Base-by-base conservation (phyloP, 2,797 vertebrate genomes). In the Onychomys leucogaster region DNA sequence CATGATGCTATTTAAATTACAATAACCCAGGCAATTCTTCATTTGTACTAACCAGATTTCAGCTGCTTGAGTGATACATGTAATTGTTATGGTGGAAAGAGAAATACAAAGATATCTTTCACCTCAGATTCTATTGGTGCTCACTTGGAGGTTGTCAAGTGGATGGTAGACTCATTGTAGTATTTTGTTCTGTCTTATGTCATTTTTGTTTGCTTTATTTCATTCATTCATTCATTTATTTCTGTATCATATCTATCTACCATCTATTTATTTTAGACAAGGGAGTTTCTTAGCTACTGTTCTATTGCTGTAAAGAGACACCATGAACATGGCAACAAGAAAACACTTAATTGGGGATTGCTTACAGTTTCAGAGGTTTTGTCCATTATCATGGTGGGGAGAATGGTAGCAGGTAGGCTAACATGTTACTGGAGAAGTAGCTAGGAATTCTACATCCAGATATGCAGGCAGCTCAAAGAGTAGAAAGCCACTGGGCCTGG, bases 1-100 rank as follows among this genome's bases (percentile, higher is more conserved):
- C 7, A 41, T 78, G 61, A 92, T 41, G 5, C 82, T 81, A 34
- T 69, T 81, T 90, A 91, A 94, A 73, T 95, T 81, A 83, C 80
- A 89, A 69, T 63, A 61, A 41, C 63, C 34, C 19, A 55, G 23
- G 5, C 84, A 32, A 5, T 65, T 85, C 25, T 93, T 85, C 11
- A 57, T 5, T 52, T 90, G 16, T 41, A 46, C 13, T 85, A 71
- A 17, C n/a, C 32, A 6, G 46, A 57, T 83, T 86, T 93, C 27
- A 86, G 0, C 16, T 55, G 25, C 34, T 91, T 55, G 49, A 23
- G 65, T 52, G 84, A 49, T n/a, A 23, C 11, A 6, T 59, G 17
- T 89, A 46, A 63, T 52, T 43, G 17, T 27, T 27, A 5, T 71
- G 34, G 34, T 69, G 82, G 43, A 88, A 49, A 63, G 25, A 93